These are phyloP conservation scores for Halocynthia roretzi DNA, from an alignment of 23 tunicate species.

Conservation along the genomic window DNA sequence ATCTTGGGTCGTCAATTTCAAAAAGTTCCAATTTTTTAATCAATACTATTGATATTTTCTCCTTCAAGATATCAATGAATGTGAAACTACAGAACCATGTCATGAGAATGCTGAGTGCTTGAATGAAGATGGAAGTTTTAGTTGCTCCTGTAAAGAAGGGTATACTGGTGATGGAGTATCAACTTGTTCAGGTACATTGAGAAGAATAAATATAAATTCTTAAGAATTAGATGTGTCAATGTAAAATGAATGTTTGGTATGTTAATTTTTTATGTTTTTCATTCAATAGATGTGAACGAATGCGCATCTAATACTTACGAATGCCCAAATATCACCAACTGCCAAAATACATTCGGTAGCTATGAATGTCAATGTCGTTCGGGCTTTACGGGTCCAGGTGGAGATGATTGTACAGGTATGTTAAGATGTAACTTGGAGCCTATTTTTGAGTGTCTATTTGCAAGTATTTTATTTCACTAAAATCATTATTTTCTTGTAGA, in stretches of 20 bases:
- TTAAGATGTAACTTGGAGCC: background rate
- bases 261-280: background rate
- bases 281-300: background rate
- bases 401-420: background rate
- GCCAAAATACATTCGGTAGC: constrained; percentile 2
- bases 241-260: no score
- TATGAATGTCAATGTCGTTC: background rate
- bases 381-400: constrained; percentile 4
- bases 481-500: background rate
- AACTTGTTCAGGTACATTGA: no score
- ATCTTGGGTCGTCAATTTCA: no score
- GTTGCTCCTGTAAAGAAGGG: constrained; percentile 49
- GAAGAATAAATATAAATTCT: background rate
- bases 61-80: constrained; percentile 56
- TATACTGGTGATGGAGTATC: background rate
- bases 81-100: constrained; percentile 18
- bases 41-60: no score
- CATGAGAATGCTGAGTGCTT: constrained; percentile 32
- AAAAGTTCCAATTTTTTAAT: no score
- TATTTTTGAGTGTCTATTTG: no score
- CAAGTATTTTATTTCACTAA: background rate
- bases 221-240: background rate
- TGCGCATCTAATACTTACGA: background rate
- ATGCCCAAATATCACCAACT: background rate
- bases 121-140: constrained; percentile 28